phyloP scores from a whole-genome alignment of 2,888 invertebrate genomes.

The Cephus rjabovi region DNA sequence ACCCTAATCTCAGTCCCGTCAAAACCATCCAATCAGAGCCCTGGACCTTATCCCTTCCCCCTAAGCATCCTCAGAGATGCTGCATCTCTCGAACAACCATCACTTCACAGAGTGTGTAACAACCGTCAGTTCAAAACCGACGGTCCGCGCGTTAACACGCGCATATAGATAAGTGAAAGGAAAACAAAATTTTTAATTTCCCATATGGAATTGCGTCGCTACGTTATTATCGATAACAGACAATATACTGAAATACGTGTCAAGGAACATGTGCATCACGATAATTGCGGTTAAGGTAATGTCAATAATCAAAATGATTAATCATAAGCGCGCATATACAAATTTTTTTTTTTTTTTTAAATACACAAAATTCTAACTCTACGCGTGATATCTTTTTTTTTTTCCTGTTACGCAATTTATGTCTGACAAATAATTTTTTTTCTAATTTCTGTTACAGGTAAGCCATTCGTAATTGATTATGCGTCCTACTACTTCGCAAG shows the following conservation, averaged over 20 bases:
- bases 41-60: constrained; percentile 4
- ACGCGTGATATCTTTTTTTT: too few relatives aligned
- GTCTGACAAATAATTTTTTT: constrained; percentile 9
- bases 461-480: constrained; percentile 24
- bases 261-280: constrained; percentile 44
- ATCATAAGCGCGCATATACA: too few relatives aligned
- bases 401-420: not conserved
- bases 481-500: not conserved
- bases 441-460: constrained; percentile 51
- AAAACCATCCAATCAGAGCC: constrained; percentile 2
- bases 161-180: not conserved
- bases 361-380: not conserved
- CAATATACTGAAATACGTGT: not conserved
- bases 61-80: not conserved
- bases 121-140: not conserved
- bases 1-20: constrained; percentile 3
- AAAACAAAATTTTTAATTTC: not conserved
- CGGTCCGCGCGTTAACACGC: not conserved
- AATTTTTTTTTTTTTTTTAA: too few relatives aligned
- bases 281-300: constrained; percentile 43
- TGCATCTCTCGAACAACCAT: not conserved
- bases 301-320: not conserved
- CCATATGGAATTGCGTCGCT: not conserved
- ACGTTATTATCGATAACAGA: not conserved
- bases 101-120: not conserved